These are phyloP conservation scores for Pheosia tremula DNA, from an alignment of 2,888 invertebrate species.

Conservation along the genomic window DNA sequence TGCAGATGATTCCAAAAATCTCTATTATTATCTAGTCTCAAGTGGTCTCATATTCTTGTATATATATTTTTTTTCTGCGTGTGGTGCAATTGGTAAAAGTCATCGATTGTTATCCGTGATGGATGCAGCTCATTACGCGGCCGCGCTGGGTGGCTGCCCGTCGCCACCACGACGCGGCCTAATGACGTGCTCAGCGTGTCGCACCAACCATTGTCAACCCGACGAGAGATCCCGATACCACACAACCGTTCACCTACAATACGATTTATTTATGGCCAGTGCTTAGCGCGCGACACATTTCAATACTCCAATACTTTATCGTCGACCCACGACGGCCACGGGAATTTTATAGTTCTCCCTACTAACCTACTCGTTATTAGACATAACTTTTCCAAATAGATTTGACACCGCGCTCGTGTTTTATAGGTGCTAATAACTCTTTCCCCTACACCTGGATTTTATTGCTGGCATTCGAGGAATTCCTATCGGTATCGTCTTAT, in stretches of 20 bases:
- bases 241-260: conserved; percentile 68
- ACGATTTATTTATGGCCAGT: conserved; percentile 77
- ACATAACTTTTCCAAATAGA: conserved; percentile 53
- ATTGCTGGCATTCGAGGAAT: conserved; percentile 51
- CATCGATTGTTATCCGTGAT: conserved; percentile 73
- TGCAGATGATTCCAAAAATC: too few relatives aligned
- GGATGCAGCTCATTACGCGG: conserved; percentile 71
- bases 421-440: conserved; percentile 68
- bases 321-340: conserved; percentile 43
- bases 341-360: conserved; percentile 63
- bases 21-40: too few relatives aligned
- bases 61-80: conserved; percentile 2
- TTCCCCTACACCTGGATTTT: conserved; percentile 65
- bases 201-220: conserved; percentile 70
- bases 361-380: conserved; percentile 58
- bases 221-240: conserved; percentile 71
- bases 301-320: conserved; percentile 61
- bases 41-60: not conserved
- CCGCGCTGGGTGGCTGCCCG: conserved; percentile 68
- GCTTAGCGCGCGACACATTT: conserved; percentile 61
- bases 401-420: conserved; percentile 65
- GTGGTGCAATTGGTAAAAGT: conserved; percentile 47
- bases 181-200: conserved; percentile 64
- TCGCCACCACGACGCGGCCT: conserved; percentile 49
- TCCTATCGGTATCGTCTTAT: conserved; percentile 45